These are phyloP conservation scores for human (Homo sapiens) DNA, from an alignment of 2,113 vertebrate genomes.

Conservation along the genomic window GRCh38 chr14:59068501-59069000, in stretches of 20 bases:
- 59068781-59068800: not conserved
- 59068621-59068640: not conserved
- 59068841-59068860: not conserved
- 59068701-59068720: not conserved
- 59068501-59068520: conserved; percentile 8
- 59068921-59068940: not conserved
- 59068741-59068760: not conserved
- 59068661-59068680: not conserved
- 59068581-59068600: not conserved
- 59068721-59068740: not conserved
- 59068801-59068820: not conserved
- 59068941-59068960: not conserved
- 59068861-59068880: not conserved
- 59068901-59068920: not conserved
- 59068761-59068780: not conserved
- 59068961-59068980: conserved; percentile 27
- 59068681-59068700: not conserved
- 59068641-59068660: not conserved
- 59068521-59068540: not conserved
- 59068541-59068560: not conserved
- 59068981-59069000: not conserved
- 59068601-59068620: not conserved
- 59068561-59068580: not conserved
- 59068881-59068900: not conserved
- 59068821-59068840: not conserved